phyloP scores from a whole-genome alignment of 2,888 invertebrate species.

The Lobophora halterata region DNA sequence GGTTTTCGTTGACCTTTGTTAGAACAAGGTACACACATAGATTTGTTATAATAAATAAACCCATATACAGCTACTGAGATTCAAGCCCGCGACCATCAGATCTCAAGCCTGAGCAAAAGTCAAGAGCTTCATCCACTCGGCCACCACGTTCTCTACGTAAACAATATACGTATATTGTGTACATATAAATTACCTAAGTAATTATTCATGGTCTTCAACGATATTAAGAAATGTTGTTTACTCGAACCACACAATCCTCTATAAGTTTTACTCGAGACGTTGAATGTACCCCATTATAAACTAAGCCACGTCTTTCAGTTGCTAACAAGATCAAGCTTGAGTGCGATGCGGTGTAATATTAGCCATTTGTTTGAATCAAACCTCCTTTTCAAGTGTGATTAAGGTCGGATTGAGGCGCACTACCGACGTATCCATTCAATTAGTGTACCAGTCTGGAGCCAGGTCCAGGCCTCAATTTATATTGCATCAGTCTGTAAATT shows the following conservation, averaged over 20 bases:
- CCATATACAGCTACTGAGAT: too few species aligned
- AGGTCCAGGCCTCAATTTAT: slow-evolving; percentile 65
- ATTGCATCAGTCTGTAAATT: slow-evolving; percentile 65
- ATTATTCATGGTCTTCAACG: too few species aligned
- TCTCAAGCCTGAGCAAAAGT: too few species aligned
- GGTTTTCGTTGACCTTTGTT: too few species aligned
- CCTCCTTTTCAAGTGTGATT: slow-evolving; percentile 73
- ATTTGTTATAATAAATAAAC: too few species aligned
- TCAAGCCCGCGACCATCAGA: too few species aligned
- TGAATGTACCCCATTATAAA: slow-evolving; percentile 6
- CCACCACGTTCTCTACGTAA: too few species aligned
- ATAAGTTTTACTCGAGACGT: neutral
- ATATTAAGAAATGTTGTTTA: too few species aligned
- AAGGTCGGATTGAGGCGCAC: slow-evolving; percentile 71
- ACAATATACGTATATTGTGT: too few species aligned
- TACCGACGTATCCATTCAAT: slow-evolving; percentile 77
- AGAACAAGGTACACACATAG: too few species aligned
- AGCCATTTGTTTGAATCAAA: slow-evolving; percentile 56
- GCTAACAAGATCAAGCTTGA: slow-evolving; percentile 57
- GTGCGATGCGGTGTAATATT: slow-evolving; percentile 70
- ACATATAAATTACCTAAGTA: too few species aligned
- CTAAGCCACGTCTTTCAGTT: slow-evolving; percentile 13
- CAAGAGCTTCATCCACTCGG: too few species aligned
- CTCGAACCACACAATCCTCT: neutral
- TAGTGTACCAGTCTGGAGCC: slow-evolving; percentile 62